Evolutionary conservation across 2,888 invertebrate genomes (phyloP).

Genomic region (Hipparchia sbordonii): DNA sequence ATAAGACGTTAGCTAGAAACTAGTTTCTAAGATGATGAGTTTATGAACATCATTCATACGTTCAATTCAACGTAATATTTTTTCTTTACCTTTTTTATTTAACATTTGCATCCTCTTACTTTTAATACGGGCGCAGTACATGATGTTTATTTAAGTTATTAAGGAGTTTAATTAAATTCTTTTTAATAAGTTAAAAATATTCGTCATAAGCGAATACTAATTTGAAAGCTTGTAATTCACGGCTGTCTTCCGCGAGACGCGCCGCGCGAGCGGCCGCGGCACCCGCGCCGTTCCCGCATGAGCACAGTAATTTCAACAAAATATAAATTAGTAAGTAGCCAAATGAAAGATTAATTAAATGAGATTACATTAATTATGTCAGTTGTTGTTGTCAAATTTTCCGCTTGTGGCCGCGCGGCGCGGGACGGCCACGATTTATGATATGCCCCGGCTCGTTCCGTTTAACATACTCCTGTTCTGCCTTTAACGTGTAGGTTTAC

Average conservation of each 20-base stretch:
- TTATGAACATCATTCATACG: no score
- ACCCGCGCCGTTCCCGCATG: neutral
- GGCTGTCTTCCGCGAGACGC: neutral
- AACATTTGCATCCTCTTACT: no score
- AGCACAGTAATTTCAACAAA: slow-evolving; percentile 13
- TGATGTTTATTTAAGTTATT: neutral
- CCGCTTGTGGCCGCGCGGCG: slow-evolving; percentile 7
- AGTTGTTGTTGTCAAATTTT: slow-evolving; percentile 36
- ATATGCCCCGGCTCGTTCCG: no score
- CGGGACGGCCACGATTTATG: no score
- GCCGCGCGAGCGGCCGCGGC: neutral
- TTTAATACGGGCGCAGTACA: no score
- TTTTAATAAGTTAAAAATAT: neutral
- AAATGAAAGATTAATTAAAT: slow-evolving; percentile 36
- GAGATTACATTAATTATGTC: slow-evolving; percentile 35
- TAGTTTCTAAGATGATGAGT: no score
- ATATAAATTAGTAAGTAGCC: slow-evolving; percentile 30
- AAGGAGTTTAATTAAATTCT: neutral
- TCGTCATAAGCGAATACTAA: neutral
- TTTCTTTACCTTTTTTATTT: no score
- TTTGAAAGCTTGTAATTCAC: neutral
- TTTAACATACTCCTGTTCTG: no score
- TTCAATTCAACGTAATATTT: no score
- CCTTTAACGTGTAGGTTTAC: no score
- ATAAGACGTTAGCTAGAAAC: no score